Base-by-base conservation (phyloP, 2,797 vertebrate species). In the Spinus pinus region DNA sequence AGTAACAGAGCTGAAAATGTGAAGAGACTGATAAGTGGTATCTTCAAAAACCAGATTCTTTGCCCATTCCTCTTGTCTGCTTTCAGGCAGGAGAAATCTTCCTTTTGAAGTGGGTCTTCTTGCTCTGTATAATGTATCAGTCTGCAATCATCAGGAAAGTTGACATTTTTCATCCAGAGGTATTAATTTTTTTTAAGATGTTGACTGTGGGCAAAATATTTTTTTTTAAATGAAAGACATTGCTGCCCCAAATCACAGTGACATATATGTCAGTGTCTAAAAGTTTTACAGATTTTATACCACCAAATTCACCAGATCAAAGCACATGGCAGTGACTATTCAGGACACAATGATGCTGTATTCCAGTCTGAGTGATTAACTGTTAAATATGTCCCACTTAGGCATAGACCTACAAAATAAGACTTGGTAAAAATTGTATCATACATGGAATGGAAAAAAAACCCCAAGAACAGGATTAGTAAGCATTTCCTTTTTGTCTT, bases 1-100 rank as follows among this genome's bases (percentile, higher is more conserved):
- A 80, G n/a, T 35, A 94, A 50, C 13, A 22, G 50, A 53, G 39
- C n/a, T 75, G 33, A 74, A 93, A 93, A 81, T 41, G 19, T 50
- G 73, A 81, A 57, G 54, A 70, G 47, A 61, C 46, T 88, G 74
- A 61, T 71, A 88, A 78, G 30, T 7, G 3, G 0, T 81, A 61
- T 90, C 79, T 87, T 78, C 57, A 74, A 90, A 77, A 90, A 86
- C 62, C 75, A 88, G 71, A 74, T 78, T 14, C 16, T 86, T 90
- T 15, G 14, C 51, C 27, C 80, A 3, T 49, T 81, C 31, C 35
- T 88, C 46, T 65, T 66, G 14, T 69, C 80, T 90, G 58, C 39
- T 87, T 83, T 78, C 47, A 79, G 42, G 42, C 37, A 83, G 77
- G 31, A 86, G 23, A 81, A 86, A 62, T 67, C 28, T 86, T 54